phyloP scores from a whole-genome alignment of 2,113 vertebrate genomes.

The Heloderma charlesbogerti region DNA sequence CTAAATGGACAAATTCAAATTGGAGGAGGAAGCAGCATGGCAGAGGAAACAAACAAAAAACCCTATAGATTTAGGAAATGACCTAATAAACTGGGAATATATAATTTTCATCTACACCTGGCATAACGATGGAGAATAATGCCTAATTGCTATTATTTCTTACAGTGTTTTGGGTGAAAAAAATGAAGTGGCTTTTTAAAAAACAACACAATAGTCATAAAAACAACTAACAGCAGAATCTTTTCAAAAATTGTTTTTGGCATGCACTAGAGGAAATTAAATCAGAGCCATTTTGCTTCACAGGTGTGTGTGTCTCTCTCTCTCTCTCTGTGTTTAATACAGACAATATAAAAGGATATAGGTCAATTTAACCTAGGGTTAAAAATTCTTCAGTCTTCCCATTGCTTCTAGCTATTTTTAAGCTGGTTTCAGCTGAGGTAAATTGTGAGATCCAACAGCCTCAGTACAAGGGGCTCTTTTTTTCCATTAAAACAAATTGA shows the following conservation, averaged over 20 bases:
- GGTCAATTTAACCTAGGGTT: not conserved
- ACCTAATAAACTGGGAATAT: slow-evolving; percentile 40
- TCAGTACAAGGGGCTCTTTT: not conserved
- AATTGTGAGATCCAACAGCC: not conserved
- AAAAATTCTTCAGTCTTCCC: not conserved
- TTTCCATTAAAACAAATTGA: not conserved
- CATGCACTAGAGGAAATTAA: slow-evolving; percentile 15
- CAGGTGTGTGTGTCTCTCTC: not conserved
- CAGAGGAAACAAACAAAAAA: slow-evolving; percentile 10
- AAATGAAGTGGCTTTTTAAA: slow-evolving; percentile 13
- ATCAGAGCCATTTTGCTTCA: slow-evolving; percentile 33
- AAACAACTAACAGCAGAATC: slow-evolving; percentile 18
- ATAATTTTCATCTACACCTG: slow-evolving; percentile 43
- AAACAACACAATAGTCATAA: not conserved
- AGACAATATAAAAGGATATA: slow-evolving; percentile 19
- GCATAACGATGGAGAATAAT: slow-evolving; percentile 48
- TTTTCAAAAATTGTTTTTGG: slow-evolving; percentile 34
- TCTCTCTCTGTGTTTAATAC: slow-evolving; percentile 19
- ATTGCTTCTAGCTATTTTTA: not conserved
- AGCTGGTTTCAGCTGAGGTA: not conserved
- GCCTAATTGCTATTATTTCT: slow-evolving; percentile 50
- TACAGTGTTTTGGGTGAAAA: slow-evolving; percentile 38
- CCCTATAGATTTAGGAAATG: slow-evolving; percentile 43
- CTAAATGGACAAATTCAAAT: slow-evolving; percentile 45
- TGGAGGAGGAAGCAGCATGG: not conserved